Evolutionary conservation across 2,888 invertebrate species (phyloP).

Genomic region (Tryphoninae sp.): DNA sequence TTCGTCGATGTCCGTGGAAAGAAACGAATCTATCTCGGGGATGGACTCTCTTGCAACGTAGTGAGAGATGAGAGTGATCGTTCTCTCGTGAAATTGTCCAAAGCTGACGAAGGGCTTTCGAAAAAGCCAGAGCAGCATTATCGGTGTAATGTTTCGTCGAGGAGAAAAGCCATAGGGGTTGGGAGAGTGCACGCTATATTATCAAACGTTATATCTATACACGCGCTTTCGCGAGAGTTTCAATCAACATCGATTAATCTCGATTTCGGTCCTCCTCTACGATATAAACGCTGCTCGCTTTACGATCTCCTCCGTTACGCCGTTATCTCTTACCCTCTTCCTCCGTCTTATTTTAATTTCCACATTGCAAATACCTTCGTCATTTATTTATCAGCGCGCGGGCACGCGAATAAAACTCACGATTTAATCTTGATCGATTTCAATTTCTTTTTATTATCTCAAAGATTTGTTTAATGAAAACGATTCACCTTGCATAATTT

Average conservation of each 20-base stretch:
- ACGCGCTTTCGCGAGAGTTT: constrained; percentile 63
- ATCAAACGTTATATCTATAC: background rate
- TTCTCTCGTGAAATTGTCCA: constrained; percentile 64
- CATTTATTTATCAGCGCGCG: constrained; percentile 15
- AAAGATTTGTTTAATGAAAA: too few relatives aligned
- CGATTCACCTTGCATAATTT: too few relatives aligned
- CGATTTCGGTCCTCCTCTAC: constrained; percentile 67
- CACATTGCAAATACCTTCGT: constrained; percentile 22
- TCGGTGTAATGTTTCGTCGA: constrained; percentile 51
- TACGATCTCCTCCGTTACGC: constrained; percentile 7
- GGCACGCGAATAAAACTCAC: background rate
- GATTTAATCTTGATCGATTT: background rate
- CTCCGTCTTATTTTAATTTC: background rate
- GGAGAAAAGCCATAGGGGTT: constrained; percentile 45
- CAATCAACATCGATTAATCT: constrained; percentile 75
- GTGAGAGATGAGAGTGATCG: constrained; percentile 59
- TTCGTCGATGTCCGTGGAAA: constrained; percentile 19
- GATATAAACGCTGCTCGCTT: constrained; percentile 33
- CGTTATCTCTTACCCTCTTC: constrained; percentile 15
- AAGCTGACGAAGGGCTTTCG: constrained; percentile 63
- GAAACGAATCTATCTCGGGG: constrained; percentile 42
- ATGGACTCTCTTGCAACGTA: constrained; percentile 17
- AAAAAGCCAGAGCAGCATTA: constrained; percentile 44
- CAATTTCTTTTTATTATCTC: background rate
- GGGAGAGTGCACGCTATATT: constrained; percentile 9